Evolutionary conservation across 2,797 vertebrate species (phyloP), one percentile per base, ranked within the genome.

Genomic region (Sebastes trivittatus): DNA sequence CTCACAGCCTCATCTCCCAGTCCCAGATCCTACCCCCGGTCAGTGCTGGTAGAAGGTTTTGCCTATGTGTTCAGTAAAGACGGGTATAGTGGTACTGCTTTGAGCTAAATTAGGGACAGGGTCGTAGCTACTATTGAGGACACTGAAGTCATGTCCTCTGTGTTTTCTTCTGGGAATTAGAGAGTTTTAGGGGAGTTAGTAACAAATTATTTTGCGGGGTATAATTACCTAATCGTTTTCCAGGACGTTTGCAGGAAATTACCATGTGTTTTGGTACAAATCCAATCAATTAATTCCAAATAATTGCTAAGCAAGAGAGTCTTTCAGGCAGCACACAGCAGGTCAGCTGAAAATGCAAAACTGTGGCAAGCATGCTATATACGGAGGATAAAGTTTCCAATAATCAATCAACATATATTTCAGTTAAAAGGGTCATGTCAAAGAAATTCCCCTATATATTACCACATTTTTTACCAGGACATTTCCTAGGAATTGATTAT

Each of bases 1-100:
- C 97, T 67, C 88, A 80, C 77, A 83, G 76, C 59, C 62, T 90
- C 49, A 83, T 88, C 67, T 87, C 88, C 1, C 91, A 88, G 80
- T 86, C 87, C 8, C 87, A 89, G 64, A 87, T 89, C 55, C 32
- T 91, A 0, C 77, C 84, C 0, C 82, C 84, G 86, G 91, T 92
- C 23, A 81, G 90, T 84, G n/a, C 36, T 7, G 4, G 1, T 20
- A 2, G 1, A 11, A 25, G 29, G 22, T 36, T 25, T 49, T 20
- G 70, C 7, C 5, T 22, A 16, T 60, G 18, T 29, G 34, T 52
- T 29, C 9, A 38, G 30, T 14, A n/a, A 22, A 46, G 25, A 38
- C 2, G n/a, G 52, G 52, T 22, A 23, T 55, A 55, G n/a, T 16
- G 38, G 38, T 55, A 55, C 52, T 34, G 32, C 11, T 55, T 22